A percentile compares a stretch with the other conserved stretches of the same genome.
phyloP scores from a whole-genome alignment of 2,888 invertebrate genomes.

The Zhuqinia jingwanae region DNA sequence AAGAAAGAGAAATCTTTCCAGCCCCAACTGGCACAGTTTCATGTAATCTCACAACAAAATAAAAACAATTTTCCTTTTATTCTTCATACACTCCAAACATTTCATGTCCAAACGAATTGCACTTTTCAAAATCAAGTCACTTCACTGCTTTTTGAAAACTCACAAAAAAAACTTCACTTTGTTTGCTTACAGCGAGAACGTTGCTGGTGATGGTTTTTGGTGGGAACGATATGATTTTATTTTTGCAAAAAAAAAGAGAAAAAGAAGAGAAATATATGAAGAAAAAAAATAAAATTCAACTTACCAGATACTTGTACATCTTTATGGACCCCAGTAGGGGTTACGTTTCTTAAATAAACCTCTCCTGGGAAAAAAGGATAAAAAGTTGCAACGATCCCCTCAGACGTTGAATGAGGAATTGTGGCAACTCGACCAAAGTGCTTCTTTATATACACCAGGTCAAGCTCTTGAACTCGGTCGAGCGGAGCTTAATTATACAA shows the following conservation, averaged over 20 bases:
- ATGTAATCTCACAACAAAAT: no score
- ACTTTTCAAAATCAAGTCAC: slow-evolving; percentile 14
- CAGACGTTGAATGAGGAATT: slow-evolving; percentile 79
- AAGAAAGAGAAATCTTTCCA: slow-evolving; percentile 8
- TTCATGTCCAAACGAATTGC: slow-evolving; percentile 1
- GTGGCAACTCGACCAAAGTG: slow-evolving; percentile 76
- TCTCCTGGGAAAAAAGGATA: slow-evolving; percentile 75
- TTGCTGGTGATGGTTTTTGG: no score
- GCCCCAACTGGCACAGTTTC: slow-evolving; percentile 8
- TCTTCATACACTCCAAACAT: no score
- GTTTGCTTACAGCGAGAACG: slow-evolving; percentile 59
- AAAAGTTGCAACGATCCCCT: slow-evolving; percentile 74
- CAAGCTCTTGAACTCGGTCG: slow-evolving; percentile 79
- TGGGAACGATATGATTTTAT: slow-evolving; percentile 7
- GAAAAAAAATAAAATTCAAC: slow-evolving; percentile 35
- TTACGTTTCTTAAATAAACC: slow-evolving; percentile 72
- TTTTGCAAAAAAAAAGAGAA: slow-evolving; percentile 39
- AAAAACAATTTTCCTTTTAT: no score
- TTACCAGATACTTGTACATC: slow-evolving; percentile 79
- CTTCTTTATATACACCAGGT: slow-evolving; percentile 79
- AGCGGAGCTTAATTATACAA: slow-evolving; percentile 78
- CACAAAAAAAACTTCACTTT: slow-evolving; percentile 36
- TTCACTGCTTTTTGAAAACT: slow-evolving; percentile 10
- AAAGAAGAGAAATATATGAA: slow-evolving; percentile 20
- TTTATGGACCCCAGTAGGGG: slow-evolving; percentile 76